phyloP scores from a whole-genome alignment of 2,888 invertebrate genomes.

The Drosophila trichaetosa region DNA sequence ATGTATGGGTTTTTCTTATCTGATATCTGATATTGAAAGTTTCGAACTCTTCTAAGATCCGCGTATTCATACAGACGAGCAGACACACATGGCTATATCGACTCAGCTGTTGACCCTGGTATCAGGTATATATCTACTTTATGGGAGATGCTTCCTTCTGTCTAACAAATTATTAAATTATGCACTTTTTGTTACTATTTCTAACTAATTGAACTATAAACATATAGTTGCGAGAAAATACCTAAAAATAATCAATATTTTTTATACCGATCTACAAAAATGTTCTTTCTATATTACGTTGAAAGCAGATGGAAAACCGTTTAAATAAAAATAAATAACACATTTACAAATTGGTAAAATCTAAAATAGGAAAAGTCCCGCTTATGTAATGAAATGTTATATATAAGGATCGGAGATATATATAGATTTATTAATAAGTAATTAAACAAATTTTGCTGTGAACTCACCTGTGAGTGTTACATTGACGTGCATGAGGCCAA shows the following conservation, averaged over 20 bases:
- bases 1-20: too few relatives aligned
- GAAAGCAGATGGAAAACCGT: background rate
- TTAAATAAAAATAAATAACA: background rate
- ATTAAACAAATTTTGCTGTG: background rate
- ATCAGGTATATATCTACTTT: too few relatives aligned
- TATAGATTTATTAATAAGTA: background rate
- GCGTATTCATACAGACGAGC: too few relatives aligned
- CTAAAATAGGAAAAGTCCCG: background rate
- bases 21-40: background rate
- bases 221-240: too few relatives aligned
- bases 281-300: too few relatives aligned
- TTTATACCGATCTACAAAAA: too few relatives aligned
- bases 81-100: rapidly evolving
- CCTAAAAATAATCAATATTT: too few relatives aligned
- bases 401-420: background rate
- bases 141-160: too few relatives aligned
- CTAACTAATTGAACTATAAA: too few relatives aligned
- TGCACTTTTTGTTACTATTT: too few relatives aligned
- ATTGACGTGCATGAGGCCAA: conserved; percentile 97
- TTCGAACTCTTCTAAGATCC: background rate
- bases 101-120: too few relatives aligned
- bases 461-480: conserved; percentile 94
- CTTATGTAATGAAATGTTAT: background rate
- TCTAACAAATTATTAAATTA: too few relatives aligned
- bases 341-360: background rate